Percentiles rank a stretch among this genome's conserved stretches.
Conservation (phyloP, 1,140 invertebrate genomes). For the Calephelis nemesis region DNA sequence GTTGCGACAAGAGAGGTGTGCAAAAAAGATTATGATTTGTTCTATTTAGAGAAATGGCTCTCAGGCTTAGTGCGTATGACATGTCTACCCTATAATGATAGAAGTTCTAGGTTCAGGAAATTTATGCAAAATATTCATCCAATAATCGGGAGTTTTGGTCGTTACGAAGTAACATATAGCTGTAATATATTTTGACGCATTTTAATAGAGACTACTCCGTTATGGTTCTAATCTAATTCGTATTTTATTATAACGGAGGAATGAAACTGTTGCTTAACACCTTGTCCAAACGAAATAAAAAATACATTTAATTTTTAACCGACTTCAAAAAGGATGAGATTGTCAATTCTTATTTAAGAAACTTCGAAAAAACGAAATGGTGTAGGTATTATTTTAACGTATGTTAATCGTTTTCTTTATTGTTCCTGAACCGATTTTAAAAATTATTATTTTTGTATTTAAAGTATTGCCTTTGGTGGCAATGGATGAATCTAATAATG, state of each 20-base stretch:
- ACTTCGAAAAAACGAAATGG: no score
- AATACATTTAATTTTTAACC: no score
- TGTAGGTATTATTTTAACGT: no score
- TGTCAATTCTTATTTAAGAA: no score
- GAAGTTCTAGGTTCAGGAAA: neutral
- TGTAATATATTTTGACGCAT: conserved; percentile 12
- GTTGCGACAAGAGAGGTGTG: no score
- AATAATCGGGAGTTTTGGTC: conserved; percentile 14
- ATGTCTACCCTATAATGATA: neutral
- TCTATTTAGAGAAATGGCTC: neutral
- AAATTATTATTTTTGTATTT: no score
- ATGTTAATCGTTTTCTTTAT: no score
- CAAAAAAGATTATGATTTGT: no score
- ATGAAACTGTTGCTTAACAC: neutral
- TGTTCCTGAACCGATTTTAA: no score
- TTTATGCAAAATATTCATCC: conserved; percentile 10
- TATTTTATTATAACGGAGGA: neutral
- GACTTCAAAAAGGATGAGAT: no score
- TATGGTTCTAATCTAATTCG: neutral
- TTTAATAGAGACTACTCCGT: conserved; percentile 10
- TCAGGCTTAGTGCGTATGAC: neutral
- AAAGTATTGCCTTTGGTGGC: no score
- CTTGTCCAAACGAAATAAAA: neutral
- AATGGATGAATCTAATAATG: no score
- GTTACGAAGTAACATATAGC: conserved; percentile 6